Base-by-base conservation (phyloP, 2,113 vertebrate genomes). In the Vireo altiloquus region DNA sequence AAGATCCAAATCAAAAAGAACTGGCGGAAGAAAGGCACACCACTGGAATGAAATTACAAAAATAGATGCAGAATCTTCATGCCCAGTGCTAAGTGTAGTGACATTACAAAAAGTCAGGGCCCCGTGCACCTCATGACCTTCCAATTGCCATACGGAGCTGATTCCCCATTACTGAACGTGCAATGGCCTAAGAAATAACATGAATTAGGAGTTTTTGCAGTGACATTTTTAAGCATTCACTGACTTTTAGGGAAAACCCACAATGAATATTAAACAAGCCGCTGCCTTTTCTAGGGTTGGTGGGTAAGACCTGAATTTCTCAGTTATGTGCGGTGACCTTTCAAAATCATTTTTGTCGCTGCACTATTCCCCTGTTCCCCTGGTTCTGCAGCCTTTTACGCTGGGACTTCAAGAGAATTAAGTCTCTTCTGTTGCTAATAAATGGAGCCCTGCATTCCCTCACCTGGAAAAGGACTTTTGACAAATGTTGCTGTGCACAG, bases 201-300 rank as follows among this genome's bases (percentile, higher is more conserved):
- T 4, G 6, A 91, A 92, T 33, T 59, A 75, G 71, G 71, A 56
- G 52, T 33, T 53, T 94, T 90, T 90, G 92, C 82, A 49, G 68
- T 94, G 96, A 89, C 90, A 95, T 96, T 96, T 96, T 91, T 90
- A 94, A 85, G 54, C 30, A 1, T 24, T 87, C 39, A 12, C 74
- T 94, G 94, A 90, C 78, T 96, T 96, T 84, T 44, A 86, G 57
- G 69, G 69, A 83, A 94, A 90, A 22, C 49, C 80, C 85, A 84
- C 52, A 11, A 52, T 71, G 93, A 93, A 94, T 93, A 94, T 68
- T 86, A 90, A 93, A 78, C 31, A 56, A 83, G 37, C 35, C 44
- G 44, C n/a, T 90, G 76, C 23, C 37, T 56, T 94, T 96, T 79
- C 88, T 49, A 31, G 69, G 69, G 40, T 10, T 74, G 66, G 33